A percentile compares a stretch with the other conserved stretches of the same genome.
These are phyloP conservation scores for Stichopus chloronotus DNA, from an alignment of 35 echinoderm and acorn worm genomes.

Conservation along the genomic window DNA sequence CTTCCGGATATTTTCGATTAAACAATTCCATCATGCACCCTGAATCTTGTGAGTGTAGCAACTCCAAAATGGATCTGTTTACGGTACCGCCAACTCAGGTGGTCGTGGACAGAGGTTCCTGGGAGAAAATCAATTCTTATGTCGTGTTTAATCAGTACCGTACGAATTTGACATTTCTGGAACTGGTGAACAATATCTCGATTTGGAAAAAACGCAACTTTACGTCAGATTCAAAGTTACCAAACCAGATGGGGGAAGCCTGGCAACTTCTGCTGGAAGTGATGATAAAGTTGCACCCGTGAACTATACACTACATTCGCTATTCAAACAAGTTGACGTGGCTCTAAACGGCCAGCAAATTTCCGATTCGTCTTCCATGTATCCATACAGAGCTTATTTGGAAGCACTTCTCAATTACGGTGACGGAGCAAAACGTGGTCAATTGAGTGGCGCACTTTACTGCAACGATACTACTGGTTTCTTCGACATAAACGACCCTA, in stretches of 20 bases:
- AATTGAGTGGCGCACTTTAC: constrained; percentile 31
- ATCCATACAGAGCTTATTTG: constrained; percentile 46
- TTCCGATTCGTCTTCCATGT: constrained; percentile 42
- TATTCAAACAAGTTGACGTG: constrained; percentile 67
- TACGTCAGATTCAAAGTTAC: constrained; percentile 41
- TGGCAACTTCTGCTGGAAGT: not conserved
- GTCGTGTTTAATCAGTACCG: not conserved
- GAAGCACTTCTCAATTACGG: constrained; percentile 65
- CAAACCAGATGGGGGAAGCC: constrained; percentile 23
- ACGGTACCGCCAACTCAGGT: constrained; percentile 46
- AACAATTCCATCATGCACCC: constrained; percentile 17
- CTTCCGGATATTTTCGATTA: constrained; percentile 6
- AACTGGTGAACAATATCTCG: constrained; percentile 51
- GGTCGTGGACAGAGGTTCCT: not conserved
- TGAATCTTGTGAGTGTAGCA: constrained; percentile 54
- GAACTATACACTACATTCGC: constrained; percentile 64
- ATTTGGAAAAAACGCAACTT: constrained; percentile 51
- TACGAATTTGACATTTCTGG: constrained; percentile 52
- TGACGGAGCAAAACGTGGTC: constrained; percentile 18
- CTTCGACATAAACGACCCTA: constrained; percentile 10
- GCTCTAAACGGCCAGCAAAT: constrained; percentile 56
- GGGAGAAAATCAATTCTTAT: constrained; percentile 34
- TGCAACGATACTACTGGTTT: constrained; percentile 57
- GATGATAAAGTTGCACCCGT: constrained; percentile 35
- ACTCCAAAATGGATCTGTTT: constrained; percentile 70